A percentile compares a stretch with the other conserved stretches of the same genome.
Evolutionary conservation across 2,888 invertebrate genomes (phyloP).

Genomic region (Ophioninae sp.): DNA sequence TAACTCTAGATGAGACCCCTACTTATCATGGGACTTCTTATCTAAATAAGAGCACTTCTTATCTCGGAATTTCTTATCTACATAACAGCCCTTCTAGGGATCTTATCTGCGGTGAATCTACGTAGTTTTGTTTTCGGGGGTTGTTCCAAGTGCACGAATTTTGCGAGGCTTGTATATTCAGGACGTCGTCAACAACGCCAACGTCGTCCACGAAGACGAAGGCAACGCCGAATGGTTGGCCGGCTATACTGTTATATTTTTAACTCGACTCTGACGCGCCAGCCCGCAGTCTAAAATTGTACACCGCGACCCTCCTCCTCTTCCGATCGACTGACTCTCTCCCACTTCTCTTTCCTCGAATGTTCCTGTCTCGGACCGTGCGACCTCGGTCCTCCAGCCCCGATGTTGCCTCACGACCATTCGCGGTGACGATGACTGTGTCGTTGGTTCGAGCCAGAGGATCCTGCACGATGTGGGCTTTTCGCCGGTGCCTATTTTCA

Average conservation of each 20-base stretch:
- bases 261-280: conserved; percentile 80
- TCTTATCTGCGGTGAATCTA: not conserved
- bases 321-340: conserved; percentile 54
- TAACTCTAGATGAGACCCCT: too few relatives aligned
- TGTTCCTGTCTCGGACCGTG: conserved; percentile 57
- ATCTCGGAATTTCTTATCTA: too few relatives aligned
- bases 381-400: conserved; percentile 62
- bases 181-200: conserved; percentile 53
- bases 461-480: not conserved
- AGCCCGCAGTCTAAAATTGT: conserved; percentile 79
- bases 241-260: conserved; percentile 79
- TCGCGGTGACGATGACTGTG: conserved; percentile 47
- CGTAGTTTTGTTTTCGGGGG: not conserved
- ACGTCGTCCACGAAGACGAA: conserved; percentile 63
- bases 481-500: conserved; percentile 74
- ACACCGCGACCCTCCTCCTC: conserved; percentile 71
- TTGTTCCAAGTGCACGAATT: not conserved
- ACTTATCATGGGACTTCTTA: too few relatives aligned
- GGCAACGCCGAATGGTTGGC: conserved; percentile 73
- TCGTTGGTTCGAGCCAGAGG: conserved; percentile 27
- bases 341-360: conserved; percentile 54
- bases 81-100: not conserved
- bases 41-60: too few relatives aligned
- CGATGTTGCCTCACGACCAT: conserved; percentile 53
- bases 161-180: conserved; percentile 4